Evolutionary conservation across 2,113 vertebrate species (phyloP), one percentile per base, ranked within the genome.

Genomic region (Apeltes quadracus): DNA sequence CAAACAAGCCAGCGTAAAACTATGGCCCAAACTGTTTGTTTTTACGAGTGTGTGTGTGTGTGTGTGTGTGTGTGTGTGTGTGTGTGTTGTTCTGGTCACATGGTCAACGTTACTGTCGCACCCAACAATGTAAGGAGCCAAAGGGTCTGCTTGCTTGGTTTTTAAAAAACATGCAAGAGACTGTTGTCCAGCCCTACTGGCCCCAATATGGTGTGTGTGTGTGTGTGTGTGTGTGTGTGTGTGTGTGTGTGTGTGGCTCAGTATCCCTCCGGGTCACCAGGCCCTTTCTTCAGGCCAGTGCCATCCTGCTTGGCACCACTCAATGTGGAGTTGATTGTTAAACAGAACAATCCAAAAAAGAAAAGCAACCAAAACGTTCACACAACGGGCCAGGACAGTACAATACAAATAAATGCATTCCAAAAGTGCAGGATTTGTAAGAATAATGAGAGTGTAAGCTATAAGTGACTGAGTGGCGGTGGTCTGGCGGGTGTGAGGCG

Each of bases 121-220:
- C 82, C 86, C 72, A 84, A 89, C 88, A 87, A 88, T 88, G 79
- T 81, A 81, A 61, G 85, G 82, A 88, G 90, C 80, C 90, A 61
- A 90, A 87, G 89, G 89, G 88, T 91, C 90, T 90, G 81, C 85
- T 82, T 82, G 88, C 89, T 87, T 91, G 85, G 82, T 79, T 84
- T 84, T 78, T 84, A 70, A 85, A 68, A 64, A 88, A 89, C 84
- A 87, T 86, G 79, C 82, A 78, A 72, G 72, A 74, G 79, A 71
- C 73, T 81, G 80, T 79, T 83, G 85, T 83, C 77, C 85, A 61
- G 83, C 61, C 61, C 23, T 57, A 76, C 71, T 80, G 85, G 76
- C 76, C 85, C 81, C 23, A n/a, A 63, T n/a, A 69, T 54, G 57
- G 70, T 82, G 77, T 76, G 48, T 67, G 23, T 77, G 41, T 50